phyloP scores from a whole-genome alignment of 1,140 invertebrate genomes.

The Cataglyphis hispanica region DNA sequence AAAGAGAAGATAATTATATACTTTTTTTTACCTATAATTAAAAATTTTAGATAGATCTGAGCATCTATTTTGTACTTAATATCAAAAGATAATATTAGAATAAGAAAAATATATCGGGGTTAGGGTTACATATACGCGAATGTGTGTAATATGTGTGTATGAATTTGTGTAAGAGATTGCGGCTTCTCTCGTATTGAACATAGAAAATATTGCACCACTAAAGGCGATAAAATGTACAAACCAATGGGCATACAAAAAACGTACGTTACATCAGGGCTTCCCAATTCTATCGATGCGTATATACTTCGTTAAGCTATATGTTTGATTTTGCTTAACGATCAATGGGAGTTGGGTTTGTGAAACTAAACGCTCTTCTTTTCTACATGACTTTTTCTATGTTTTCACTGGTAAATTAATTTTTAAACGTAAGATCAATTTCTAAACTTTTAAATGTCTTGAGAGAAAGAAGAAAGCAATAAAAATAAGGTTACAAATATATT shows the following conservation, averaged over 20 bases:
- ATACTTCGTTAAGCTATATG: background rate
- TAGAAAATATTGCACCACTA: constrained; percentile 43
- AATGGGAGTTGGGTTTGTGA: background rate
- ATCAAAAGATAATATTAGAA: background rate
- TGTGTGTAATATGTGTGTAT: background rate
- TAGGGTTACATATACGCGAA: background rate
- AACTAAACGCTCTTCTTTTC: background rate
- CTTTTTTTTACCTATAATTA: background rate
- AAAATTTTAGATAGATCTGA: background rate
- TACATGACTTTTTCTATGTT: background rate
- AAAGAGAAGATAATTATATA: background rate
- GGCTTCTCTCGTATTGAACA: constrained; percentile 10
- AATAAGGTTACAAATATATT: background rate
- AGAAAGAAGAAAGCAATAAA: background rate
- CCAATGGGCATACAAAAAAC: constrained; percentile 35
- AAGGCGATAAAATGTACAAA: constrained; percentile 58
- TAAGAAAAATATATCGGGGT: constrained; percentile 28
- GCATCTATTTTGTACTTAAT: background rate
- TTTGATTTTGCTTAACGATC: background rate
- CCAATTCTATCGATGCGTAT: constrained; percentile 9
- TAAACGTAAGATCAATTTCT: background rate
- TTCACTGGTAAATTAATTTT: background rate
- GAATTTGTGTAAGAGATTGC: constrained; percentile 40
- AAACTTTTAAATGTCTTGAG: background rate
- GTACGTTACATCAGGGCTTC: constrained; percentile 38